These are phyloP conservation scores for Saccopteryx leptura DNA, from an alignment of 2,113 vertebrate species.

Conservation along the genomic window DNA sequence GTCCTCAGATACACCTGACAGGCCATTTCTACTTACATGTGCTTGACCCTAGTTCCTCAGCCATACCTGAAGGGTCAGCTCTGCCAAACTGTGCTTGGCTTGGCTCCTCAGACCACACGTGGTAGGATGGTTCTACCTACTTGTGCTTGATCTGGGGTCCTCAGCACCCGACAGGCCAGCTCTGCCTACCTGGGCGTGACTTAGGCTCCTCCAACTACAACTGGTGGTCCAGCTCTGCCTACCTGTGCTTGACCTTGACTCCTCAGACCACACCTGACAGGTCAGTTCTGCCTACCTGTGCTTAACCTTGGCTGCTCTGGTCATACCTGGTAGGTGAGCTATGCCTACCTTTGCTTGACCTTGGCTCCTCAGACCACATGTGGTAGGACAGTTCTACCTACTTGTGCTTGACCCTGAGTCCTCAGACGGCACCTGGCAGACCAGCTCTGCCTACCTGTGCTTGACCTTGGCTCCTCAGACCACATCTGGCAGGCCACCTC, in stretches of 20 bases:
- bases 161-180: accelerated
- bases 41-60: not conserved
- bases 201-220: not conserved
- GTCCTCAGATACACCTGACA: not conserved
- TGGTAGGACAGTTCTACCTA: not conserved
- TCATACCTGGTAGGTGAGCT: not conserved
- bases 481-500: not conserved
- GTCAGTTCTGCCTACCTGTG: not conserved
- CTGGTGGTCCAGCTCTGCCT: not conserved
- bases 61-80: not conserved
- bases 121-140: not conserved
- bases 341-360: not conserved
- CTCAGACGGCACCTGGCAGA: not conserved
- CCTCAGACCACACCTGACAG: not conserved
- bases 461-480: not conserved
- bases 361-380: not conserved
- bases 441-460: not conserved
- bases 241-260: not conserved
- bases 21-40: not conserved
- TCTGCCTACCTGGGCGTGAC: not conserved
- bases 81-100: not conserved
- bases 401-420: not conserved
- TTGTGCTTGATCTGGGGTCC: not conserved
- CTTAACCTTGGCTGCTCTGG: not conserved
- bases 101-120: not conserved